Percentiles rank a stretch among this genome's conserved stretches.
Conservation (phyloP, 2,797 vertebrate species). For the Merluccius polli region DNA sequence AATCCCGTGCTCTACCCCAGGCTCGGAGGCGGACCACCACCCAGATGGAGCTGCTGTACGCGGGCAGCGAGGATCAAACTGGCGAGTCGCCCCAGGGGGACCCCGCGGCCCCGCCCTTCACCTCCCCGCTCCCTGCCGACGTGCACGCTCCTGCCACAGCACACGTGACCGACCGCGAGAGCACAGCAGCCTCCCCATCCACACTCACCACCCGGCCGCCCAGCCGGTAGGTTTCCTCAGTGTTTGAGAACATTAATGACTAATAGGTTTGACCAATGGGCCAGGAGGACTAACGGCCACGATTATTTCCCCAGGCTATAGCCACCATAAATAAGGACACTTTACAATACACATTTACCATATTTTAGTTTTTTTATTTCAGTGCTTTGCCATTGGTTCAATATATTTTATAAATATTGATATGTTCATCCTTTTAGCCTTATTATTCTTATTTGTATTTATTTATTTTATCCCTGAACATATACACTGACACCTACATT, state of each 20-base stretch:
- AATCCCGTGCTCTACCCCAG: conserved; percentile 55
- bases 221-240: conserved; percentile 77
- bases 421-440: not conserved
- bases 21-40: conserved; percentile 93
- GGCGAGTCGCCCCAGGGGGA: conserved; percentile 77
- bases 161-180: conserved; percentile 72
- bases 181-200: conserved; percentile 56
- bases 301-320: not conserved
- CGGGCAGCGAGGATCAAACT: conserved; percentile 79
- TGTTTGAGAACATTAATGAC: too few relatives aligned
- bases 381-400: not conserved
- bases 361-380: too few relatives aligned
- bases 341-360: not conserved
- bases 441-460: not conserved
- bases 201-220: conserved; percentile 77
- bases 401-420: not conserved
- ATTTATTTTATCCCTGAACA: not conserved
- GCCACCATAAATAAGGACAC: not conserved
- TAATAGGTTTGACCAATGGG: too few relatives aligned
- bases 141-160: not conserved
- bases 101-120: conserved; percentile 65
- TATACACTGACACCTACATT: not conserved
- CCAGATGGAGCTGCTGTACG: conserved; percentile 95
- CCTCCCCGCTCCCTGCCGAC: not conserved
- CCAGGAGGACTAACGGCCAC: too few relatives aligned